Evolutionary conservation across 30 jellyfish, hydroid and myxozoan species (phyloP).

Genomic region (Rhopilema esculentum): DNA sequence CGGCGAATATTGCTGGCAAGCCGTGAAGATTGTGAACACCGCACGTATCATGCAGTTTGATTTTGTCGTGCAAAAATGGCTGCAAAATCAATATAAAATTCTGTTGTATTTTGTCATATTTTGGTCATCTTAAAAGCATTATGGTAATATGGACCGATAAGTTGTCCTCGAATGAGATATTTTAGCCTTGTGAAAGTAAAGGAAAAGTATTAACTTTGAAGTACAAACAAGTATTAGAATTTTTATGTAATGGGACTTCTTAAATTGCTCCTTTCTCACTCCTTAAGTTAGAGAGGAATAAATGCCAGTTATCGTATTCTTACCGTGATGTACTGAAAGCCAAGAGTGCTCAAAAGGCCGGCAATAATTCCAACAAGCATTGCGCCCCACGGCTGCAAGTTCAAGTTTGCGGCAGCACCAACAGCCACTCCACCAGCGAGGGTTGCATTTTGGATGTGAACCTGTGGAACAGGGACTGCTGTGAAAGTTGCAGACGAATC

Average conservation of each 20-base stretch:
- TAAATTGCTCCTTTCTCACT: no score
- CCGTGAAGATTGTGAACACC: constrained; percentile 99
- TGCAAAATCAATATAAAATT: constrained; percentile 31
- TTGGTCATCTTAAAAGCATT: no score
- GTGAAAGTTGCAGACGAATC: no score
- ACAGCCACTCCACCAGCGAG: constrained; percentile 99
- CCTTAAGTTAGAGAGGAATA: no score
- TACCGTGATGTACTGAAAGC: constrained; percentile 84
- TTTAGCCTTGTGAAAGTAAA: no score
- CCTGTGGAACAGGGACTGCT: constrained; percentile 37
- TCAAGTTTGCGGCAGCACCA: constrained; percentile 84
- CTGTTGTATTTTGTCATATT: no score
- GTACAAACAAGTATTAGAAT: no score
- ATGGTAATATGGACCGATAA: no score
- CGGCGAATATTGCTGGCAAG: constrained; percentile 92
- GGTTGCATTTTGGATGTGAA: constrained; percentile 93
- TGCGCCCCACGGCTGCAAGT: constrained; percentile 96
- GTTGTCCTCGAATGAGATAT: no score
- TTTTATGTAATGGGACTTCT: no score
- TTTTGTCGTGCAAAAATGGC: constrained; percentile 74
- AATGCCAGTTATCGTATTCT: no score
- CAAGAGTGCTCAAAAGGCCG: constrained; percentile 74
- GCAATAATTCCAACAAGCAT: constrained; percentile 85
- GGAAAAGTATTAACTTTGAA: no score
- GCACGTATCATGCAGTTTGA: constrained; percentile 91